Evolutionary conservation across 92 coral and sea anemone species (phyloP).

Genomic region (Porites lobata): DNA sequence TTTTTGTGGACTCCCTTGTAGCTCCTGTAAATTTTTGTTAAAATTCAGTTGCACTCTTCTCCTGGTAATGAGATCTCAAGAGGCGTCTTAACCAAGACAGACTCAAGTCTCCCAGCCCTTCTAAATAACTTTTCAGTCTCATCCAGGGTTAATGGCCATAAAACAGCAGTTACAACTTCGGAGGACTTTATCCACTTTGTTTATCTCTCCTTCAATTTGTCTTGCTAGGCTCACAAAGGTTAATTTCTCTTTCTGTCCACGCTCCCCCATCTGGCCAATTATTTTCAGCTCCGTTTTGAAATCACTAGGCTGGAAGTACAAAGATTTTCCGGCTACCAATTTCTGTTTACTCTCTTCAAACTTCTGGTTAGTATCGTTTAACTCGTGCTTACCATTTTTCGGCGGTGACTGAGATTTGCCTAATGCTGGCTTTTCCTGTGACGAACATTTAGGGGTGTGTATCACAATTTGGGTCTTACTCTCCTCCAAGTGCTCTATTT

Average conservation of each 20-base stretch:
- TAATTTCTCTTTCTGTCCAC: conserved; percentile 43
- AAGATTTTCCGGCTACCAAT: neutral
- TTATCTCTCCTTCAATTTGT: conserved; percentile 55
- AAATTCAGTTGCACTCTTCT: conserved; percentile 55
- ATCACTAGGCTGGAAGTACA: neutral
- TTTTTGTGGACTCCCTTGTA: conserved; percentile 51
- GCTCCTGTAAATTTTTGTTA: conserved; percentile 43
- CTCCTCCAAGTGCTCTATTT: neutral
- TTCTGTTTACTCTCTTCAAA: neutral
- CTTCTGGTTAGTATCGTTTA: neutral
- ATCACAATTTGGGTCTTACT: neutral
- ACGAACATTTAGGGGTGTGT: conserved; percentile 2
- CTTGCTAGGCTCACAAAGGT: conserved; percentile 55
- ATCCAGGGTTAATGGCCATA: conserved; percentile 53
- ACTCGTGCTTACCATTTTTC: conserved; percentile 4
- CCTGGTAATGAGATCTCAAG: conserved; percentile 58
- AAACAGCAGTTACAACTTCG: conserved; percentile 44
- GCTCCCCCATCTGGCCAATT: conserved; percentile 43
- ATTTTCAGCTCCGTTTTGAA: conserved; percentile 46
- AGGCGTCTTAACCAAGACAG: conserved; percentile 37
- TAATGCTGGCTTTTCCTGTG: conserved; percentile 10
- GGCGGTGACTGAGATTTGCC: neutral
- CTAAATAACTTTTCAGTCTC: conserved; percentile 52
- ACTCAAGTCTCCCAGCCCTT: conserved; percentile 22
- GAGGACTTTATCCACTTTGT: conserved; percentile 33